Evolutionary conservation across 2,797 vertebrate genomes (phyloP).

Genomic region (Parauchenoglanis ngamensis): DNA sequence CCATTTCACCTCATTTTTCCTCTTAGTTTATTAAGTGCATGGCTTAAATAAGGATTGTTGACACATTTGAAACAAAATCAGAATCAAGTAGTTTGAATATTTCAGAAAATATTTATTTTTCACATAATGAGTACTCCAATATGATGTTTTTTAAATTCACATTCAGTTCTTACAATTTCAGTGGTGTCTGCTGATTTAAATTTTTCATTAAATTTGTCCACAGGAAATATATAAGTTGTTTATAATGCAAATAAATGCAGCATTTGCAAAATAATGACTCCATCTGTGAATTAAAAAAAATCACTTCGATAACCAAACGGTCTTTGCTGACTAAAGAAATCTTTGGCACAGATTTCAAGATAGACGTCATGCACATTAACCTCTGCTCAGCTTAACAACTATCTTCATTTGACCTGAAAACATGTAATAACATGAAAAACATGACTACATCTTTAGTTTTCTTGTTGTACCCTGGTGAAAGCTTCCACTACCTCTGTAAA

Average conservation of each 20-base stretch:
- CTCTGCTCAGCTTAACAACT: constrained; percentile 6
- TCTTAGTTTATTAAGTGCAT: constrained; percentile 20
- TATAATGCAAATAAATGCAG: constrained; percentile 15
- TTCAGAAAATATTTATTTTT: constrained; percentile 2
- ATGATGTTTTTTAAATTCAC: background rate
- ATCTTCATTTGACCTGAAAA: constrained; percentile 11
- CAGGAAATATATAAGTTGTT: constrained; percentile 5
- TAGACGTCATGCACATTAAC: constrained; percentile 10
- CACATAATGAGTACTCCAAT: background rate
- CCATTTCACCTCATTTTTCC: constrained; percentile 40
- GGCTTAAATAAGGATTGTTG: constrained; percentile 1
- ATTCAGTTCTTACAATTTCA: background rate
- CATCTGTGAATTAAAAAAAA: background rate
- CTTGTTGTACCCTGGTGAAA: constrained; percentile 23
- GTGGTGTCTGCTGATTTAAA: background rate
- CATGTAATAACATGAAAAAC: constrained; percentile 21
- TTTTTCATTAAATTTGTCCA: constrained; percentile 6
- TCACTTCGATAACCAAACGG: background rate
- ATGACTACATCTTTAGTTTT: background rate
- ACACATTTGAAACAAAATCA: background rate
- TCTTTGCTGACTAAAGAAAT: background rate
- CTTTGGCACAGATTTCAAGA: background rate
- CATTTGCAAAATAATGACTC: constrained; percentile 2
- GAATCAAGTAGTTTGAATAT: background rate
- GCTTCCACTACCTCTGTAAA: constrained; percentile 1